These are phyloP conservation scores for Xylocampa areola DNA, from an alignment of 2,888 invertebrate species.

Conservation along the genomic window DNA sequence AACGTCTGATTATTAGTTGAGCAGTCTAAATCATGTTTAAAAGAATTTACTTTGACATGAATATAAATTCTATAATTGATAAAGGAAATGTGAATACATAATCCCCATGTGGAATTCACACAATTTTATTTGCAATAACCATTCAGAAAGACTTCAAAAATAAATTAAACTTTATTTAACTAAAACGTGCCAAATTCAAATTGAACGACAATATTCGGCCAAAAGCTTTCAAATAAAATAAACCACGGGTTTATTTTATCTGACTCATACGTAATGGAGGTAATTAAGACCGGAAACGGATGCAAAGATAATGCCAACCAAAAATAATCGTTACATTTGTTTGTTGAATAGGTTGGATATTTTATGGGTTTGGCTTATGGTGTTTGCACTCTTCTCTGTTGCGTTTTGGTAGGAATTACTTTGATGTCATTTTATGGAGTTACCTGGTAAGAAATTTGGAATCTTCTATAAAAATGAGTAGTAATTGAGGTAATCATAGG, in stretches of 20 bases:
- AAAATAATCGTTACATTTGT: conserved; percentile 47
- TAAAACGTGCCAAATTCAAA: conserved; percentile 32
- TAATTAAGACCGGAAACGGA: conserved; percentile 51
- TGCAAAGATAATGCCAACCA: conserved; percentile 47
- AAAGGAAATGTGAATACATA: no score
- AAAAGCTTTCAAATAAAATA: conserved; percentile 46
- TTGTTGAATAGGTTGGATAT: conserved; percentile 28
- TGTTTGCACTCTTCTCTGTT: conserved; percentile 17
- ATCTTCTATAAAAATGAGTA: no score
- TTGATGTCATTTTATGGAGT: not conserved
- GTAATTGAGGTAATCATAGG: no score
- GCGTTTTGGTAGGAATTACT: not conserved
- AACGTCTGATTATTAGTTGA: no score
- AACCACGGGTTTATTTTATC: conserved; percentile 48
- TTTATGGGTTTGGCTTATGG: conserved; percentile 30
- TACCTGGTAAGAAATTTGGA: no score
- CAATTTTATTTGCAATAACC: not conserved
- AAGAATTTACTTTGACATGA: no score
- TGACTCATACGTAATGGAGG: conserved; percentile 49
- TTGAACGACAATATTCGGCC: conserved; percentile 34
- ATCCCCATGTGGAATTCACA: no score
- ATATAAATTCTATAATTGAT: no score
- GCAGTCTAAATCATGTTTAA: no score
- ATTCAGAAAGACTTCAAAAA: not conserved
- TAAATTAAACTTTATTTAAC: conserved; percentile 38